Base-by-base conservation (phyloP, 1,140 invertebrate species). In the Drosophila triauraria region DNA sequence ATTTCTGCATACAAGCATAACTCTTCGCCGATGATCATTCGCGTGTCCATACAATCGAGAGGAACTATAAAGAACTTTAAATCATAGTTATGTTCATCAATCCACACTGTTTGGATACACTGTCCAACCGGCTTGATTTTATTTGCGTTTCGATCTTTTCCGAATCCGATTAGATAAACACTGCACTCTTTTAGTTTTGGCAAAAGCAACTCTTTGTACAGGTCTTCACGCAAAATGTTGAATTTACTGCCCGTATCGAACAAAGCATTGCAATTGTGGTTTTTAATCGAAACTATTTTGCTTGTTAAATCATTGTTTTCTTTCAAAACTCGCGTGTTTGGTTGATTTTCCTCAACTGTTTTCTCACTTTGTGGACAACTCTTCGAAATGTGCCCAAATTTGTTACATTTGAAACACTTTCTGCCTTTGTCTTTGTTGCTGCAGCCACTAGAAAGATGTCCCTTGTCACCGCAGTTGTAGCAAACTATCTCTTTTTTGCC, bases 391-490 rank as follows among this genome's bases (percentile, higher is more conserved):
- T 53, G n/a, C 2, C 27, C n/a, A 20, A 35, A 53, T 20, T 53
- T 13, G 10, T 53, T 20, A n/a, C 50, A 53, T 12, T 53, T 53
- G 10, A 53, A 53, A 32, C 50, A 35, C 17, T 53, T 53, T 53
- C 50, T 35, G 3, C 3, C 10, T 35, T 35, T 53, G 2, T 53
- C 17, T 13, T 53, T 53, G 2, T 54, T 54, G 17, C 17, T 35
- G 12, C n/a, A 53, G 15, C 6, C 10, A 32, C 10, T 20, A 32
- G n/a, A 32, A 30, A 53, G 27, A 20, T 53, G 30, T 35, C 27
- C 30, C 12, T 35, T 35, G 9, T 35, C 27, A 13, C 50, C n/a
- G 17, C 27, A 53, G 6, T 53, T 53, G n/a, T 53, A 53, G 27
- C 27, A 32, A 20, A 20, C 50, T 12, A 32, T 32, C 12, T 20